Evolutionary conservation across 2,888 invertebrate genomes (phyloP), one percentile per base, ranked within the genome.

Genomic region (Pseudolycoriella hygida): DNA sequence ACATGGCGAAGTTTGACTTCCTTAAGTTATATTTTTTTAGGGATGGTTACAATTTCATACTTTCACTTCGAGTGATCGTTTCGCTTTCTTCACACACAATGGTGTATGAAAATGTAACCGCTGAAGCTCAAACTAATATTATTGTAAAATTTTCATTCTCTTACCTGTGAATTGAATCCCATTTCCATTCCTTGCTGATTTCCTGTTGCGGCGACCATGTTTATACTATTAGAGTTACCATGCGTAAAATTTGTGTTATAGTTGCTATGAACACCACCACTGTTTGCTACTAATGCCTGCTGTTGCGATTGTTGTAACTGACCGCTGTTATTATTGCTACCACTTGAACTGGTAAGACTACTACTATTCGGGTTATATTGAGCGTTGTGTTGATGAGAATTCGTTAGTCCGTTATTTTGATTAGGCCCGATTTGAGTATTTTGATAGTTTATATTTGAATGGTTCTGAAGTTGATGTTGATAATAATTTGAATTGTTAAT

Each of bases 111-210:
- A n/a, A n/a, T n/a, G n/a, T n/a, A n/a, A n/a, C n/a, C n/a, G n/a
- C n/a, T n/a, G n/a, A n/a, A n/a, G n/a, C n/a, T n/a, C n/a, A n/a
- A n/a, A n/a, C n/a, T n/a, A n/a, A n/a, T n/a, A n/a, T n/a, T n/a
- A n/a, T n/a, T n/a, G n/a, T 25, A 25, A 25, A 25, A 25, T 25
- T 8, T 25, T 6, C 25, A 25, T 25, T 25, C 8, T 8, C 53
- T 49, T 51, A 65, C 65, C 61, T 65, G 65, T 55, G 60, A 60
- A 54, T 64, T 64, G 46, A 60, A 60, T 46, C 60, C 58, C 60
- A 65, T 63, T 47, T 66, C 65, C 60, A 61, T 61, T 45, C 55
- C 56, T 54, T 58, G 59, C 52, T 62, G 62, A 44, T 44, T 43
- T 48, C 56, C 60, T 52, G 58, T 58, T 48, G 62, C 62, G 55